These are phyloP conservation scores for Pseudomyrmex sp. DNA, from an alignment of 1,140 invertebrate species.

Conservation along the genomic window DNA sequence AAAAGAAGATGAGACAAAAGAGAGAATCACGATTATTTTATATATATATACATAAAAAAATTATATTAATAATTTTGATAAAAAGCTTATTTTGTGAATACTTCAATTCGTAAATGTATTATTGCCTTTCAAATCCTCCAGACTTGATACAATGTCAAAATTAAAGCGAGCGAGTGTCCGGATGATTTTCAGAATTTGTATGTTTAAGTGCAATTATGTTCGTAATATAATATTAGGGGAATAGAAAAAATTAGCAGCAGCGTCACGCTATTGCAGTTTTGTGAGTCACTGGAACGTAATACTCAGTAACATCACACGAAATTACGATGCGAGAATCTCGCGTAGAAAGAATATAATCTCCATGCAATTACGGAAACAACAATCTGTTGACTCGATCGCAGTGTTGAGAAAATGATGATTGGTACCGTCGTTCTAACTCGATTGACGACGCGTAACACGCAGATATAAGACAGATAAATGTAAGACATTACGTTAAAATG, in stretches of 20 bases:
- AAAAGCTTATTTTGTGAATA: not conserved
- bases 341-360: slow-evolving; percentile 60
- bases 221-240: slow-evolving; percentile 2
- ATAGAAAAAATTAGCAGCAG: slow-evolving; percentile 21
- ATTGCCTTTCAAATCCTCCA: not conserved
- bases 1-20: no score
- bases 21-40: no score
- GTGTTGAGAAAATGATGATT: slow-evolving; percentile 23
- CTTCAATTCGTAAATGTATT: not conserved
- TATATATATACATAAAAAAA: no score
- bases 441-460: no score
- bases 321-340: not conserved
- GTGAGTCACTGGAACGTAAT: slow-evolving; percentile 63
- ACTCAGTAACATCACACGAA: slow-evolving; percentile 48
- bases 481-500: no score
- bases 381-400: slow-evolving; percentile 2
- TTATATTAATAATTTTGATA: not conserved
- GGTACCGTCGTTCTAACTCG: slow-evolving; percentile 9
- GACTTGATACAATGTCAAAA: not conserved
- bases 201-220: slow-evolving; percentile 31
- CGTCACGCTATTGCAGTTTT: slow-evolving; percentile 69
- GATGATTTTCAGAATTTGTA: not conserved
- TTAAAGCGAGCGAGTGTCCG: not conserved
- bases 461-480: no score
- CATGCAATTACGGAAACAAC: slow-evolving; percentile 40